Evolutionary conservation across 2,113 vertebrate genomes (phyloP), one percentile per base, ranked within the genome.

Genomic region (Sturnira hondurensis): DNA sequence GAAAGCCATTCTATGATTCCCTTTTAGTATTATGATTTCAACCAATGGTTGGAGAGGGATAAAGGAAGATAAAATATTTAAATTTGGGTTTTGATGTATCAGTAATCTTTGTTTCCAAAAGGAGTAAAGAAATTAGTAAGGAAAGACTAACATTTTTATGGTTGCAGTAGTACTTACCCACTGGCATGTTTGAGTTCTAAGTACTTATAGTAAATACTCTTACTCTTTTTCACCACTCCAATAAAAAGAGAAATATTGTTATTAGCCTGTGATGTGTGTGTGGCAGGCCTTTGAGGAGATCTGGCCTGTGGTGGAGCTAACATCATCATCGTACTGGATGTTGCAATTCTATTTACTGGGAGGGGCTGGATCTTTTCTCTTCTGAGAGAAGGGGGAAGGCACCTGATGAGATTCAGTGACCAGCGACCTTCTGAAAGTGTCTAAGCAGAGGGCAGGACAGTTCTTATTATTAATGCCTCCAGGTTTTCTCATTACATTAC

Each of bases 401-500:
- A 52, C 43, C 31, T 56, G 7, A 38, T 36, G 36, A 89, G 24
- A 45, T 61, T 58, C 16, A 0, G 2, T 43, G 36, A 36, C 41
- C 16, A 26, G 15, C 16, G 58, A n/a, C 15, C 33, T 82, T n/a
- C 45, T 70, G 56, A 80, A 71, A 67, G 19, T 56, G 43, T n/a
- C 31, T 15, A 41, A 70, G 74, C 17, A 52, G 47, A 76, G 83
- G 43, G 47, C 36, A 68, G 47, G 16, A 17, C 22, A 65, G 17
- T 83, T 93, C 71, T 86, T 87, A 63, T 38, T 45, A 61, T n/a
- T 90, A 61, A 52, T 81, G 50, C 22, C 58, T 71, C 76, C 61
- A 36, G 20, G 24, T 68, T 96, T 95, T 77, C 86, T 94, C 41
- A 77, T 88, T 65, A 65, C 24, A 38, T 92, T 86, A 52, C 86